These are phyloP conservation scores for Oreonectes daqikongensis DNA, from an alignment of 2,797 vertebrate species.

Conservation along the genomic window DNA sequence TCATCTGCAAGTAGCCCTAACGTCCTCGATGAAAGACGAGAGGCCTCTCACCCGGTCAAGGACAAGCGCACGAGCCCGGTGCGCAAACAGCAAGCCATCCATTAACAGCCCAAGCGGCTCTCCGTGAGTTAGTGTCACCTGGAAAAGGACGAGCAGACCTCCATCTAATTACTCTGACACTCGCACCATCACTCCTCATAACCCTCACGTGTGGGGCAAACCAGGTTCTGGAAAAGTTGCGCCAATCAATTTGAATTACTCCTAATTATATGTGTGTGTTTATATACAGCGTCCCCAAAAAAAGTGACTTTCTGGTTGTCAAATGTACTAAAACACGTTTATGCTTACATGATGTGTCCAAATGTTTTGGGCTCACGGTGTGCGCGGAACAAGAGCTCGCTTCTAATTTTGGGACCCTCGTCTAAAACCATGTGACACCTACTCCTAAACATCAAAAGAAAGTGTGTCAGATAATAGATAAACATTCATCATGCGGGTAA, in stretches of 20 bases:
- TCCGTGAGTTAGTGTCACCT: conserved; percentile 17
- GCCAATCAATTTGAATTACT: not conserved
- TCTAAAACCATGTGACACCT: not conserved
- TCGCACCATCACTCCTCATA: conserved; percentile 36
- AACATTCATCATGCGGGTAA: conserved; percentile 43
- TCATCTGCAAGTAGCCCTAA: conserved; percentile 13
- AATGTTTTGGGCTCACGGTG: too few species aligned
- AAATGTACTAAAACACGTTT: too few species aligned
- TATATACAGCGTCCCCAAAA: not conserved
- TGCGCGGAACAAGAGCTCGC: too few species aligned
- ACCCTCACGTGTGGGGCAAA: not conserved
- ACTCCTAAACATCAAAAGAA: conserved; percentile 21
- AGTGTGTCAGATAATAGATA: conserved; percentile 25
- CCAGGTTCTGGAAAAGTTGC: not conserved
- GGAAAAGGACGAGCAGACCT: conserved; percentile 31
- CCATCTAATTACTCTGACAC: conserved; percentile 42
- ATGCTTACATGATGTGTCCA: too few species aligned
- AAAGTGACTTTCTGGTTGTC: too few species aligned
- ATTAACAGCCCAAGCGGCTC: conserved; percentile 5
- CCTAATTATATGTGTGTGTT: conserved; percentile 19
- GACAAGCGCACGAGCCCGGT: not conserved
- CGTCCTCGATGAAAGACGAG: not conserved
- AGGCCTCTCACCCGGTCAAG: conserved; percentile 16
- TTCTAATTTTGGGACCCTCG: conserved; percentile 16
- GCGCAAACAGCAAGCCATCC: conserved; percentile 16